Conservation (phyloP, 2,113 vertebrate species). For the Toxostoma redivivum region DNA sequence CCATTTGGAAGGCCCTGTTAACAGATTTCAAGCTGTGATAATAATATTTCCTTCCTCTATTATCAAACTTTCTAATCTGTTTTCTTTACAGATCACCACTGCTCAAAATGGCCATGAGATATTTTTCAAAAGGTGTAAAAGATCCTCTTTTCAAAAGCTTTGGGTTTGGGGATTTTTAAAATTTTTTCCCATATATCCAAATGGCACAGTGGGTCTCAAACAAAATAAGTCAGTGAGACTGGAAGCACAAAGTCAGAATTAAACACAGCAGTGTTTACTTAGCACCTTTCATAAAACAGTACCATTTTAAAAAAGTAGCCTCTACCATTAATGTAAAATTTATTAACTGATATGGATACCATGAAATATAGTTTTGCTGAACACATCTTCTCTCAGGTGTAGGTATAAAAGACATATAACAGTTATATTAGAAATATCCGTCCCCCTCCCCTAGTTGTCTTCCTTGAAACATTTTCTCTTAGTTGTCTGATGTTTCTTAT, state of each 20-base stretch:
- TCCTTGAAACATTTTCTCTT: background rate
- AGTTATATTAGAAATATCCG: background rate
- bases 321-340: background rate
- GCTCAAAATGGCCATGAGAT: conserved; percentile 31
- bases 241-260: background rate
- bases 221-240: background rate
- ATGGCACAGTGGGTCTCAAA: background rate
- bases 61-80: conserved; percentile 71
- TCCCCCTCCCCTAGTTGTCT: background rate
- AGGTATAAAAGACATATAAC: background rate
- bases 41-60: conserved; percentile 74
- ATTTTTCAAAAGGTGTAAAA: conserved; percentile 59
- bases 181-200: background rate
- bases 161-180: background rate
- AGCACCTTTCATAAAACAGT: background rate
- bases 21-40: conserved; percentile 75
- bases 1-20: conserved; percentile 66
- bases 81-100: conserved; percentile 65
- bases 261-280: background rate
- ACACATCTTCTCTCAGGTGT: background rate
- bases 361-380: background rate
- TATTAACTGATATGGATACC: background rate
- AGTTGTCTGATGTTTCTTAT: background rate
- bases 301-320: background rate
- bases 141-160: conserved; percentile 6